Evolutionary conservation across 2,888 invertebrate species (phyloP).

Genomic region (Falcaria lacertinaria): DNA sequence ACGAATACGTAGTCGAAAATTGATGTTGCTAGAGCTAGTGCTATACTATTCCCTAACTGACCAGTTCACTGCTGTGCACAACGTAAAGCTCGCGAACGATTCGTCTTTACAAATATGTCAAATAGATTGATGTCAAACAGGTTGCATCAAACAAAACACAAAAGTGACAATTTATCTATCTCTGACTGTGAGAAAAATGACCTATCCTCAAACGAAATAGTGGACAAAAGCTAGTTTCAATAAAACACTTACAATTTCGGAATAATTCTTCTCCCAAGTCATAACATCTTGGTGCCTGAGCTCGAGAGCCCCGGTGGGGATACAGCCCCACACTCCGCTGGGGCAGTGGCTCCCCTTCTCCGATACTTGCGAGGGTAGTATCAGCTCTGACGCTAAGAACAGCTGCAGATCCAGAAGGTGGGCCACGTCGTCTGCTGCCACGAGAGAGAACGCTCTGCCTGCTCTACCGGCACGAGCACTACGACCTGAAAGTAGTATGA

Average conservation of each 20-base stretch:
- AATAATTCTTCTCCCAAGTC: slow-evolving; percentile 84
- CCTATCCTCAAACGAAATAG: too few relatives aligned
- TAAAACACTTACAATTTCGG: slow-evolving; percentile 87
- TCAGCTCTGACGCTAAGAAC: slow-evolving; percentile 89
- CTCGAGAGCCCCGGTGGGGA: slow-evolving; percentile 91
- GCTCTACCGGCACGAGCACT: slow-evolving; percentile 96
- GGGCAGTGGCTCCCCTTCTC: slow-evolving; percentile 57
- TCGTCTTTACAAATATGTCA: too few relatives aligned
- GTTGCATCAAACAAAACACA: too few relatives aligned
- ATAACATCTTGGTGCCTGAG: slow-evolving; percentile 88
- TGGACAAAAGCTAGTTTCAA: too few relatives aligned
- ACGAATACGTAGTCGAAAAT: too few relatives aligned
- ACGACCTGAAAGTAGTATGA: slow-evolving; percentile 80
- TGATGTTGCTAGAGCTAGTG: too few relatives aligned
- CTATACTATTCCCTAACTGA: too few relatives aligned
- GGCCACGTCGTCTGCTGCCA: slow-evolving; percentile 94
- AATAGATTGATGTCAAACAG: too few relatives aligned
- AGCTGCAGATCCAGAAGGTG: slow-evolving; percentile 96
- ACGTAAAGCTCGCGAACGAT: too few relatives aligned
- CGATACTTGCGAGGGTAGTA: slow-evolving; percentile 41
- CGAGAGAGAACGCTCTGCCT: slow-evolving; percentile 94
- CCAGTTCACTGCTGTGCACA: too few relatives aligned
- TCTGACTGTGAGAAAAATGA: too few relatives aligned
- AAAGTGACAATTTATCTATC: too few relatives aligned
- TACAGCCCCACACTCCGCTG: slow-evolving; percentile 86